Evolutionary conservation across 2,797 vertebrate genomes (phyloP), one percentile per base, ranked within the genome.

Genomic region (Ctenopoma multispine): DNA sequence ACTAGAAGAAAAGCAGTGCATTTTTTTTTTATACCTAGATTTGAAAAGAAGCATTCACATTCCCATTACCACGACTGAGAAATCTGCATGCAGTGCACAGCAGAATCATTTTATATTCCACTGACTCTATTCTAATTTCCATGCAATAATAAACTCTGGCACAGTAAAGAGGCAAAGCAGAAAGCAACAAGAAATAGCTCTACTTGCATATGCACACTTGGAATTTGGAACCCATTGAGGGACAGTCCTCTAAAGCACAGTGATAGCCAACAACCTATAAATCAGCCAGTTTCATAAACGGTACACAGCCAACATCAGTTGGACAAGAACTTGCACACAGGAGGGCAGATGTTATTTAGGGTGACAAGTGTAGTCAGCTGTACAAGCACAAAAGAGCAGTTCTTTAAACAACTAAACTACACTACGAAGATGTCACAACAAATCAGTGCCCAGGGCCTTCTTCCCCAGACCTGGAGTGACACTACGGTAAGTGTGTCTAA

Each of bases 361-460:
- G 56, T 65, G 89, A 87, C 84, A 83, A 72, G 84, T 85, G 82
- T 57, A 77, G 69, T 83, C 65, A 55, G 76, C 76, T 75, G 78
- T 60, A 79, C 56, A 36, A 63, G 73, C 60, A 61, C 24, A 63
- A 79, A 58, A 72, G 54, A 69, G n/a, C 18, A 58, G 65, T 29
- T 41, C 60, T 79, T 85, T 55, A 31, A 68, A 41, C 60, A 72
- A 69, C 72, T 44, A 71, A 76, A 56, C 67, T 56, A 63, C 58
- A 23, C 82, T 64, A 44, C 47, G 31, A 65, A 58, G 64, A 74
- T 60, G 87, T 86, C 81, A 58, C 63, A 77, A 64, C 63, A 50
- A 48, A 82, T 84, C 65, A 67, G 36, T 62, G 4, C 14, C 1
- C 10, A 1, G 50, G 57, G 18, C 41, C 11, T 20, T 64, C 46